Percentiles rank a stretch among this genome's conserved stretches.
Evolutionary conservation across 2,113 vertebrate species (phyloP).

Genomic region (Amphilophus citrinellus): DNA sequence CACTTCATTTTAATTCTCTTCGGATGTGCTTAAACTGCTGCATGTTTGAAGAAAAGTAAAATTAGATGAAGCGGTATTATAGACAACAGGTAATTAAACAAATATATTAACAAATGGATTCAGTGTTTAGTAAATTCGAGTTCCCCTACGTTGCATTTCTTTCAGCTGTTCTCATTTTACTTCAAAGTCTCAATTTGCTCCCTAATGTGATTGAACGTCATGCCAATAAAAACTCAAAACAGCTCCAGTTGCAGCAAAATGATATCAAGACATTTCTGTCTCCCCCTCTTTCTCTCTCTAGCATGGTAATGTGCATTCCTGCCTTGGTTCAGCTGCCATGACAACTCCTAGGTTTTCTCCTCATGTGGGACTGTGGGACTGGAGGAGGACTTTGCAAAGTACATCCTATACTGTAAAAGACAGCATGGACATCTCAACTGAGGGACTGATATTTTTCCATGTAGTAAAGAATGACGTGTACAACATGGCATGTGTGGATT

Average conservation of each 20-base stretch:
- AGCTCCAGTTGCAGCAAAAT: constrained; percentile 28
- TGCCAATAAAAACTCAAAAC: constrained; percentile 33
- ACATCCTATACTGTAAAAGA: constrained; percentile 29
- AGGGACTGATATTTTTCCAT: background rate
- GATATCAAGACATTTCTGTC: constrained; percentile 20
- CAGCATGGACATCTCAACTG: background rate
- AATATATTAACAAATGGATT: background rate
- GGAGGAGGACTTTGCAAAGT: constrained; percentile 31
- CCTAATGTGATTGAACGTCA: constrained; percentile 29
- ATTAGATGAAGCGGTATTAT: background rate
- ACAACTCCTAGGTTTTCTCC: constrained; percentile 64
- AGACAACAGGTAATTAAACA: background rate
- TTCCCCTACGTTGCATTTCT: background rate
- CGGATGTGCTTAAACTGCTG: background rate
- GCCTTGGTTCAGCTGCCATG: constrained; percentile 70
- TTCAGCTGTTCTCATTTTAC: background rate
- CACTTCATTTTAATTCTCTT: constrained; percentile 13
- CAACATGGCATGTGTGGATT: background rate
- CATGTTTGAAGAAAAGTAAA: background rate
- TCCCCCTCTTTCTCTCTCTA: constrained; percentile 7
- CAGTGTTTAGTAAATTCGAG: background rate
- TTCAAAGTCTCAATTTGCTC: constrained; percentile 37
- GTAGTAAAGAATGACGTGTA: background rate
- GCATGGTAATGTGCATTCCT: constrained; percentile 67
- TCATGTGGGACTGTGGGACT: constrained; percentile 24